Evolutionary conservation across 2,113 vertebrate genomes (phyloP).

Genomic region (Anarrhichthys ocellatus): DNA sequence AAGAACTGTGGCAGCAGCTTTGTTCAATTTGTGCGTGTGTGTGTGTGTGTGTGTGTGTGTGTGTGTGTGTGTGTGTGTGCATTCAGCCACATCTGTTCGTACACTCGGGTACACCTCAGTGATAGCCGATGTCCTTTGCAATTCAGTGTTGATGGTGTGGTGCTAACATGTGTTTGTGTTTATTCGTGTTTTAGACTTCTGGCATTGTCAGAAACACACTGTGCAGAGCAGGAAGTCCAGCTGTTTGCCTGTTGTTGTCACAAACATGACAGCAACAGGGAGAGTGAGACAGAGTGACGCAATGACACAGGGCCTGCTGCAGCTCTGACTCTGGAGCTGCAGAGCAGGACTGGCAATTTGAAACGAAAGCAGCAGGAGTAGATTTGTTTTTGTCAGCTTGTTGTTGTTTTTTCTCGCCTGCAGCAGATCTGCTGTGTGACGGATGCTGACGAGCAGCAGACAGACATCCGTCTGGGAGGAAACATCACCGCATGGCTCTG

Average conservation of each 20-base stretch:
- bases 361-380: background rate
- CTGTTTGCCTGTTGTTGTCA: conserved; percentile 52
- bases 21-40: background rate
- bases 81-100: conserved; percentile 7
- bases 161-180: conserved; percentile 32
- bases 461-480: conserved; percentile 68
- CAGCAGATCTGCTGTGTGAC: conserved; percentile 40
- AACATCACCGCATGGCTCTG: conserved; percentile 28
- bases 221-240: conserved; percentile 82
- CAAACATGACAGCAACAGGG: conserved; percentile 60
- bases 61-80: conserved; percentile 17
- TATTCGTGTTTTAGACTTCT: background rate
- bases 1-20: conserved; percentile 18
- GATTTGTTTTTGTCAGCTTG: background rate
- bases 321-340: background rate
- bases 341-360: background rate
- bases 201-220: conserved; percentile 67
- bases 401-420: conserved; percentile 23
- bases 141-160: conserved; percentile 10
- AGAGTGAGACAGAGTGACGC: background rate
- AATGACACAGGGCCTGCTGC: background rate
- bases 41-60: conserved; percentile 20
- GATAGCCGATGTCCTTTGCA: conserved; percentile 43
- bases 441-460: conserved; percentile 62
- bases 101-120: conserved; percentile 34